These are phyloP conservation scores for Lathronympha strigana DNA, from an alignment of 2,888 invertebrate species.

Conservation along the genomic window DNA sequence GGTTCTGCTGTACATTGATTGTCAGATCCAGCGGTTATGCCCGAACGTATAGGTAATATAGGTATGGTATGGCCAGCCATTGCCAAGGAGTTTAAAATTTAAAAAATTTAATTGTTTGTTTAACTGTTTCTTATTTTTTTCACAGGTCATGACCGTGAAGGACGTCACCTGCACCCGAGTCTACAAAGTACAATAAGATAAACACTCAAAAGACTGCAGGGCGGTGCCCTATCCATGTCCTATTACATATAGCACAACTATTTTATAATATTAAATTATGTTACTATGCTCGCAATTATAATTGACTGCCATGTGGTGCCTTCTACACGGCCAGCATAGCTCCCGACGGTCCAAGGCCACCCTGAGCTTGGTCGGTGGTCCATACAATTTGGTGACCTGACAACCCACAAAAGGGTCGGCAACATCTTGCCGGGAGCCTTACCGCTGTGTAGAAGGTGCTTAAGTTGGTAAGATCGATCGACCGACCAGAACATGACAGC, in stretches of 20 bases:
- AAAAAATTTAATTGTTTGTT: not conserved
- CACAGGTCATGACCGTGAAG: slow-evolving; percentile 89
- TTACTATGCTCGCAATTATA: slow-evolving; percentile 45
- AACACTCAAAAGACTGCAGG: slow-evolving; percentile 66
- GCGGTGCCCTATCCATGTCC: slow-evolving; percentile 56
- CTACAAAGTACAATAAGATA: slow-evolving; percentile 86
- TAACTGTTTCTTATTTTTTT: slow-evolving; percentile 48
- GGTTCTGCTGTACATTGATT: no score
- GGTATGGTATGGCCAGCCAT: no score
- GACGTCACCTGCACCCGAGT: slow-evolving; percentile 89
- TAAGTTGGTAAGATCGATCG: slow-evolving; percentile 5
- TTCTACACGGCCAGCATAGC: no score
- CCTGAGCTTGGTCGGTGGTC: no score
- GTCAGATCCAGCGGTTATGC: no score
- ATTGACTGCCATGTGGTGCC: slow-evolving; percentile 30
- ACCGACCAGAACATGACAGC: not conserved
- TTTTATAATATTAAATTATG: slow-evolving; percentile 66
- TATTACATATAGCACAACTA: slow-evolving; percentile 68
- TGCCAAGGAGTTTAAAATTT: no score
- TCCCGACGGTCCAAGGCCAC: no score
- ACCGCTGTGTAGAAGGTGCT: no score
- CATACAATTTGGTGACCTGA: no score
- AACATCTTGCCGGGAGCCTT: no score
- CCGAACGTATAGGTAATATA: no score
- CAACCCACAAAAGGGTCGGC: no score